These are phyloP conservation scores for Helicoverpa zea DNA, from an alignment of 1,140 invertebrate species.

Conservation along the genomic window DNA sequence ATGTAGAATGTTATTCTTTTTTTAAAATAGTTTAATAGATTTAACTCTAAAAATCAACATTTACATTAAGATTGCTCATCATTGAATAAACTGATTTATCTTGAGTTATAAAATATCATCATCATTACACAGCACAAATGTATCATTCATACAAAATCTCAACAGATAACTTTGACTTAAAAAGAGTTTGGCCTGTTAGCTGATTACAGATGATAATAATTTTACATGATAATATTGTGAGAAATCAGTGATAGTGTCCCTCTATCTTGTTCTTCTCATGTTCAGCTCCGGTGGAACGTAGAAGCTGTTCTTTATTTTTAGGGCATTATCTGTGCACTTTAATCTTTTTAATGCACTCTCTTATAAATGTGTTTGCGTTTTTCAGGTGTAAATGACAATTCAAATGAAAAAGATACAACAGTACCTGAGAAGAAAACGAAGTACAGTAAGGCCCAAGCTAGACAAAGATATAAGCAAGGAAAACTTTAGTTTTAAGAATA, in stretches of 20 bases:
- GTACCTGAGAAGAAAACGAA: slow-evolving; percentile 79
- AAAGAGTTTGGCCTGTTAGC: no score
- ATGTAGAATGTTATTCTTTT: no score
- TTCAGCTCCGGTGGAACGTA: no score
- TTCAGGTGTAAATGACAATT: slow-evolving; percentile 69
- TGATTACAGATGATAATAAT: no score
- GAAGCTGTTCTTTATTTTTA: no score
- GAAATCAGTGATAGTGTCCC: no score
- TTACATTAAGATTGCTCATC: neutral
- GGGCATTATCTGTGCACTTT: no score
- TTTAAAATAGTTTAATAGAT: no score
- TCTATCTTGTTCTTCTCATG: no score
- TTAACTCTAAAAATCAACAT: neutral
- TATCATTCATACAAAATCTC: neutral
- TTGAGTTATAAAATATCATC: neutral
- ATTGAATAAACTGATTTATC: neutral
- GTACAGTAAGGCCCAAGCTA: slow-evolving; percentile 91
- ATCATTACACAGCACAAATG: slow-evolving; percentile 3
- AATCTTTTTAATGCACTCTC: neutral
- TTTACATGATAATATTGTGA: no score
- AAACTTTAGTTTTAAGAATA: slow-evolving; percentile 82
- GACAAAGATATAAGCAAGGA: slow-evolving; percentile 90
- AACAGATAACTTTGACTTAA: no score
- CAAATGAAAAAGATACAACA: slow-evolving; percentile 71
- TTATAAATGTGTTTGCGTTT: slow-evolving; percentile 53